A percentile compares a stretch with the other conserved stretches of the same genome.
Evolutionary conservation across 2,113 vertebrate species (phyloP).

Genomic region (Archilochus colubris): DNA sequence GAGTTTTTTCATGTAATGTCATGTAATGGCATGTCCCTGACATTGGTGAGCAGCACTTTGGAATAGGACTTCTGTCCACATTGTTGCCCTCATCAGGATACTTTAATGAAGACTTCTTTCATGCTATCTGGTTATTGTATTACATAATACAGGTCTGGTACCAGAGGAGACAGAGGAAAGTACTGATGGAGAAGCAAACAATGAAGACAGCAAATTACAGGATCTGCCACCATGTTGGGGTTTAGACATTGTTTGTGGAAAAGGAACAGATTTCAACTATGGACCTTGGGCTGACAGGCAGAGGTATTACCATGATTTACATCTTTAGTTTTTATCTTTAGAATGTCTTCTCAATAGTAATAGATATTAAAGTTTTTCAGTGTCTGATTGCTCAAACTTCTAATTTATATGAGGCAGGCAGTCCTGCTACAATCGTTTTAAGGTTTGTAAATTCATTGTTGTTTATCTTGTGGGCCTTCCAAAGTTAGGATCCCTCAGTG

Average conservation of each 20-base stretch:
- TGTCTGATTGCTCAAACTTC: neutral
- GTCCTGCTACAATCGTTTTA: neutral
- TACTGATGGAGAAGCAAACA: constrained; percentile 83
- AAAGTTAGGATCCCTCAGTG: neutral
- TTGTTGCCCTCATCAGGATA: neutral
- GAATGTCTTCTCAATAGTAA: no score
- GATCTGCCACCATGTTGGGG: constrained; percentile 97
- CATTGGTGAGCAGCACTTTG: neutral
- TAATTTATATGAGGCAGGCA: neutral
- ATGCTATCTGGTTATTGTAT: neutral
- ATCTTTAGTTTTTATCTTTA: neutral
- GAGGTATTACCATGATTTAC: constrained; percentile 77
- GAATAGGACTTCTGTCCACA: neutral
- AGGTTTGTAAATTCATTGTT: neutral
- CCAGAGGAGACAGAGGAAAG: constrained; percentile 88
- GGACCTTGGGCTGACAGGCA: constrained; percentile 98
- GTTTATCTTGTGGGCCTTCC: neutral
- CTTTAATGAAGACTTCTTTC: neutral
- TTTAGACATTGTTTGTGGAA: constrained; percentile 97
- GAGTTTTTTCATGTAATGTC: neutral
- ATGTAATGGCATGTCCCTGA: neutral
- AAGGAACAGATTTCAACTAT: constrained; percentile 98
- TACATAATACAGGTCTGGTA: constrained; percentile 84
- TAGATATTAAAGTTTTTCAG: neutral
- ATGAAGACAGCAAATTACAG: constrained; percentile 91